Evolutionary conservation across 2,113 vertebrate genomes (phyloP), one percentile per base, ranked within the genome.

Genomic region (Alouatta palliata): DNA sequence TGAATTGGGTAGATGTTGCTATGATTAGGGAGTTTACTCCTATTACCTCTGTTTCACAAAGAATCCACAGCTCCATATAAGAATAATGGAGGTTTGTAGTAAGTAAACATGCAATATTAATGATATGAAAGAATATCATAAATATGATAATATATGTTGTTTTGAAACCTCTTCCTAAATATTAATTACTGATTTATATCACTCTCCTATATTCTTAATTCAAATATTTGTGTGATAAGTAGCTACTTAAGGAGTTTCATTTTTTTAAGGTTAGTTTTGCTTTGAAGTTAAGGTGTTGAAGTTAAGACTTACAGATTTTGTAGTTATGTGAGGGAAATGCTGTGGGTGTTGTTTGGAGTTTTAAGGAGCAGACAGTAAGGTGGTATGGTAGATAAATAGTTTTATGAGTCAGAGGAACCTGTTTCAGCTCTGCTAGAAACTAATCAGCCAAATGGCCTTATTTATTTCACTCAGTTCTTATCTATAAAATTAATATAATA

Each of bases 391-490:
- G 45, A 43, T 61, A 94, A 85, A 73, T 0, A 52, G 7, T 54
- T 77, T 68, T 54, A 27, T n/a, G 81, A 47, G 13, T 76, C 40
- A 95, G 47, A 81, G 54, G 91, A 87, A 80, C 30, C 47, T 80
- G 43, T 61, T 89, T 94, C 58, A 80, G 52, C 77, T 92, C 25
- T 37, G 9, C 12, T 12, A 90, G 25, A 86, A 84, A 80, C 25
- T 37, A 61, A 68, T 21, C 40, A 52, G 2, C 16, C 58, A 77
- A 81, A 37, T 43, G 30, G n/a, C 58, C 17, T 87, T 73, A 40
- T 64, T 95, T 76, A 87, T 83, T 91, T 92, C 30, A 56, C 21
- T 92, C n/a, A 70, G n/a, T 80, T 94, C n/a, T 92, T 86, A 79
- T 45, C 37, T 89, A 17, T 81, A 92, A 91, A 84, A 80, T 49